A percentile compares a stretch with the other conserved stretches of the same genome.
phyloP scores from a whole-genome alignment of 2,888 invertebrate genomes.

The Cataglyphis livida region DNA sequence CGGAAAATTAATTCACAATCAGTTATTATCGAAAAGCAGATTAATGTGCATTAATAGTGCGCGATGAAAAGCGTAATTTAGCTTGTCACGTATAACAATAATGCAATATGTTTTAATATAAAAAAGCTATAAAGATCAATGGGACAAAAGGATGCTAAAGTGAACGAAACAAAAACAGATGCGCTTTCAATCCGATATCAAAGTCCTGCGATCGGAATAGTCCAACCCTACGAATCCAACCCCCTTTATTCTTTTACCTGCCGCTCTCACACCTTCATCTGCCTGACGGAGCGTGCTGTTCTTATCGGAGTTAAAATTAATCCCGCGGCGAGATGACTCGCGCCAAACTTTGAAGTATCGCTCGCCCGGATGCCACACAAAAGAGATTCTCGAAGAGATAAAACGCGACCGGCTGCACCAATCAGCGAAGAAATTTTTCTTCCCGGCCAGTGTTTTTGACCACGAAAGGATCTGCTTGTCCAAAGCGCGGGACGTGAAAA shows the following conservation, averaged over 20 bases:
- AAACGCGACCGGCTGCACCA: conserved; percentile 58
- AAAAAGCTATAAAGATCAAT: conserved; percentile 23
- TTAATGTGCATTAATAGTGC: conserved; percentile 15
- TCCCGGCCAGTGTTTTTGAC: conserved; percentile 57
- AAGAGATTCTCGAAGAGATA: conserved; percentile 74
- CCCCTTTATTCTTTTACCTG: conserved; percentile 33
- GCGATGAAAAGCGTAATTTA: conserved; percentile 13
- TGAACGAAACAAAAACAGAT: conserved; percentile 26
- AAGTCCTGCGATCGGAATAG: background rate
- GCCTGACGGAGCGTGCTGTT: conserved; percentile 59
- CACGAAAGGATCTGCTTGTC: conserved; percentile 59
- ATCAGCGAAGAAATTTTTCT: conserved; percentile 69
- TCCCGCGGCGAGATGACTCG: conserved; percentile 56
- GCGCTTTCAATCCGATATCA: conserved; percentile 25
- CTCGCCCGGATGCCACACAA: conserved; percentile 45
- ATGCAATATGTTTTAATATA: background rate
- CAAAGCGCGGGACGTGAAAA: conserved; percentile 67
- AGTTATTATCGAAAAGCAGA: conserved; percentile 8
- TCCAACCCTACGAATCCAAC: background rate
- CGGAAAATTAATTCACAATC: conserved; percentile 25
- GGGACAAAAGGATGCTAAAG: background rate
- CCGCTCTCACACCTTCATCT: conserved; percentile 49
- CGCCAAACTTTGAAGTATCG: conserved; percentile 59
- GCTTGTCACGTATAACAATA: background rate
- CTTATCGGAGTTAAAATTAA: conserved; percentile 72